Evolutionary conservation across 2,113 vertebrate species (phyloP).

Genomic region (Eclectus roratus): DNA sequence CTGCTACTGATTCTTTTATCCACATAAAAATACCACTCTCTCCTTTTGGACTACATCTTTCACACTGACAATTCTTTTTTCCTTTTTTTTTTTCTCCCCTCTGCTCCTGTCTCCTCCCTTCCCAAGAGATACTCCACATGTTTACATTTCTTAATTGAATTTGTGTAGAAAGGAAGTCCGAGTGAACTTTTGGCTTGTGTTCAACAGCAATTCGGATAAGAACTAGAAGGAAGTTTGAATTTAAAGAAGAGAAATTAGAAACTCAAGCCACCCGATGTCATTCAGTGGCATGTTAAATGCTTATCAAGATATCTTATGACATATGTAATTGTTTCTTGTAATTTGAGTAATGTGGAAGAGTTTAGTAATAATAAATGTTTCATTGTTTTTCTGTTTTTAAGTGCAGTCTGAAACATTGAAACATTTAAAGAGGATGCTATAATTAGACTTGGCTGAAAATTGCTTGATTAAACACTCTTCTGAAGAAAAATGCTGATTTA

Average conservation of each 20-base stretch:
- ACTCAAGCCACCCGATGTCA: neutral
- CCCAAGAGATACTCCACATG: neutral
- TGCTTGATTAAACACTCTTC: constrained; percentile 15
- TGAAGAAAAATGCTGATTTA: constrained; percentile 11
- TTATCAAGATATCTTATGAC: constrained; percentile 5
- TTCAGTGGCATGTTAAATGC: neutral
- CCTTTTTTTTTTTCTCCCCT: neutral
- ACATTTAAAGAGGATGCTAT: neutral
- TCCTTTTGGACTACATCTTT: neutral
- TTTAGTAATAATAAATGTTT: neutral
- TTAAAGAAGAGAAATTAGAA: neutral
- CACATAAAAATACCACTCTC: neutral
- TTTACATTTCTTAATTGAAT: constrained; percentile 9
- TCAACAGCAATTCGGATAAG: constrained; percentile 27
- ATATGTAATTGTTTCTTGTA: constrained; percentile 15
- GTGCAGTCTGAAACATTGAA: neutral
- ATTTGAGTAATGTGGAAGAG: neutral
- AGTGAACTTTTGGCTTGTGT: constrained; percentile 3
- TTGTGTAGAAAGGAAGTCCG: neutral
- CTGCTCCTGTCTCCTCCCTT: neutral
- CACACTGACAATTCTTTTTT: neutral
- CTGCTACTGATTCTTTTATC: neutral
- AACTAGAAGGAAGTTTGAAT: neutral
- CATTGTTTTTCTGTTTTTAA: constrained; percentile 3
- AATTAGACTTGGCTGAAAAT: constrained; percentile 38